These are phyloP conservation scores for Pseudorhombus dupliciocellatus DNA, from an alignment of 2,113 vertebrate species.

Conservation along the genomic window DNA sequence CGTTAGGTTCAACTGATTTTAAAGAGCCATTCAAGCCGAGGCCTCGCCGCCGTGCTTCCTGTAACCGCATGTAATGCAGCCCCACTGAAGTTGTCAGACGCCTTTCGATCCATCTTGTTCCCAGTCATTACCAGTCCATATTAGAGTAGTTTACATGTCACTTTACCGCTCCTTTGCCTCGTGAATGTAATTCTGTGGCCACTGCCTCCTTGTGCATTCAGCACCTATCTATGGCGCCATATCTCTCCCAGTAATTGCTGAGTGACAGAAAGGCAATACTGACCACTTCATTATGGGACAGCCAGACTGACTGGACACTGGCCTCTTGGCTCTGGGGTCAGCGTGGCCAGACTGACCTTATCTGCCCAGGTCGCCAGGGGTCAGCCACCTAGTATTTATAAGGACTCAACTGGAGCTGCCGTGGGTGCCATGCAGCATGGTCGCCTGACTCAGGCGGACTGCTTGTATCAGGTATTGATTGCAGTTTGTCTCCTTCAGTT, in stretches of 20 bases:
- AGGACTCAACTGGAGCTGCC: slow-evolving; percentile 64
- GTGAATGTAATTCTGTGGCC: slow-evolving; percentile 79
- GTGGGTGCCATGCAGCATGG: slow-evolving; percentile 63
- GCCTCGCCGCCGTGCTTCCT: slow-evolving; percentile 16
- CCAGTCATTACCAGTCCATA: slow-evolving; percentile 74
- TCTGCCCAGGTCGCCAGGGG: slow-evolving; percentile 85
- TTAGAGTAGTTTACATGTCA: slow-evolving; percentile 80
- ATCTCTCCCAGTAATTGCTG: slow-evolving; percentile 83
- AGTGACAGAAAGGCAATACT: slow-evolving; percentile 98
- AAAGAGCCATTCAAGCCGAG: slow-evolving; percentile 5
- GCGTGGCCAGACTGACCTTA: slow-evolving; percentile 85
- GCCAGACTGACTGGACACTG: slow-evolving; percentile 84
- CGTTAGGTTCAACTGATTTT: not conserved
- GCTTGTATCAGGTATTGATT: slow-evolving; percentile 78
- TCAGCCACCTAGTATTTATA: slow-evolving; percentile 85
- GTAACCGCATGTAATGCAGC: slow-evolving; percentile 29
- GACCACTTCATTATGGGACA: slow-evolving; percentile 92
- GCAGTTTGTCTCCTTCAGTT: slow-evolving; percentile 70
- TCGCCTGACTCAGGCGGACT: slow-evolving; percentile 61
- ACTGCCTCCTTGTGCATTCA: slow-evolving; percentile 84
- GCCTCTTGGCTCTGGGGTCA: slow-evolving; percentile 74
- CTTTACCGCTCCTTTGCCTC: slow-evolving; percentile 72
- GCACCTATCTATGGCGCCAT: slow-evolving; percentile 79
- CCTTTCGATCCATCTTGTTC: slow-evolving; percentile 72
- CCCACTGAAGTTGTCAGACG: slow-evolving; percentile 59